Base-by-base conservation (phyloP, 2,888 invertebrate species). In the Cerastoderma edule region DNA sequence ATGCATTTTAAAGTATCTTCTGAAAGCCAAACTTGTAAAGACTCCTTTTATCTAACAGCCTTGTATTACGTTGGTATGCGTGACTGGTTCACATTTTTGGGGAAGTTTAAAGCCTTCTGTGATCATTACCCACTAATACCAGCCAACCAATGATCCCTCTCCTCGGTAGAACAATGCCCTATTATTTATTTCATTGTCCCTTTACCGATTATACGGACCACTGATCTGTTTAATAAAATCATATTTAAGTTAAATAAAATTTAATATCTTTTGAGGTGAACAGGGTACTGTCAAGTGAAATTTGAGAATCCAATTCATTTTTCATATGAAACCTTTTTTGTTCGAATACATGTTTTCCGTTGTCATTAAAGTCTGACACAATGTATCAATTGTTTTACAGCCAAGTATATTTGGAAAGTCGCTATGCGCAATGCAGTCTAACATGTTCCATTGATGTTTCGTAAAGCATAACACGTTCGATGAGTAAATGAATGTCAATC, bases 171-270 rank as follows among this genome's bases (percentile, higher is more conserved):
- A 60, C 60, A 60, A 60, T 60, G 33, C 60, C 13, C 35, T 27
- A 60, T 60, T 60, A 60, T 60, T 39, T 39, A 44, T 60, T 39
- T 60, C 39, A 60, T 39, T 60, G 39, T 60, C 60, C 35, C n/a
- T 39, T 33, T 39, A 24, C 22, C 35, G 33, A 48, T 48, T 69
- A 69, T 57, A 74, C 48, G 74, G 65, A 30, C 65, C 35, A 54
- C 46, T 64, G 44, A 53, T 22, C 46, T 32, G 67, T 63, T 39
- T 74, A 54, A 74, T 74, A 60, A 19, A 10, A 28, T 32, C 63
- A 35, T 69, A 60, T 69, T 69, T 60, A 63, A 60, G n/a, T 63
- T 60, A 63, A 69, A 69, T 69, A 69, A 69, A 69, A 69, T 69
- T 39, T 46, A 63, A 50, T 69, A 69, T 63, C 24, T 48, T 68